Percentiles rank a stretch among this genome's conserved stretches.
These are phyloP conservation scores for Platerodrilus igneus DNA, from an alignment of 2,888 invertebrate genomes.

Conservation along the genomic window DNA sequence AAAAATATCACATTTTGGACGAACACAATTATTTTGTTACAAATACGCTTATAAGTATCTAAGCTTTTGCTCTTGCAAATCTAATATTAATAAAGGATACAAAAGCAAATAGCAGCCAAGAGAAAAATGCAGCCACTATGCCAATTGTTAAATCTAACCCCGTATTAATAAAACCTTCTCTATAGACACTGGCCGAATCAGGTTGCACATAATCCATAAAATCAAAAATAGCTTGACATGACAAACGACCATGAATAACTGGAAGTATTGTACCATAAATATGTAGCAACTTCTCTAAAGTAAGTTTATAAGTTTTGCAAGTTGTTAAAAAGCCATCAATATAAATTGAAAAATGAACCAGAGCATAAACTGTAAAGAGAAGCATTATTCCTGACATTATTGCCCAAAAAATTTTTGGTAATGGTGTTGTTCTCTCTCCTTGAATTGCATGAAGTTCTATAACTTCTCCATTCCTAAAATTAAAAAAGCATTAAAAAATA, in stretches of 20 bases:
- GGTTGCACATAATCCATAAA: conserved; percentile 81
- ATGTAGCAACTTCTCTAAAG: conserved; percentile 56
- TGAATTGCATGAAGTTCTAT: conserved; percentile 62
- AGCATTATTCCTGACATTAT: conserved; percentile 59
- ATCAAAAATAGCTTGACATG: conserved; percentile 72
- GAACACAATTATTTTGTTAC: background rate
- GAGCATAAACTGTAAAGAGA: conserved; percentile 60
- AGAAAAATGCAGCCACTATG: conserved; percentile 53
- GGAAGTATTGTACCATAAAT: conserved; percentile 56
- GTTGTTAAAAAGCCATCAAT: conserved; percentile 70
- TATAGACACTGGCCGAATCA: conserved; percentile 57
- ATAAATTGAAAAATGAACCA: conserved; percentile 64
- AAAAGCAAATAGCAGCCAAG: conserved; percentile 36
- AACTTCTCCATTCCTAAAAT: conserved; percentile 65
- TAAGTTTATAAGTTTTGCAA: conserved; percentile 70
- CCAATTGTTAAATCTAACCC: conserved; percentile 64
- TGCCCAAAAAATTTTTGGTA: conserved; percentile 65
- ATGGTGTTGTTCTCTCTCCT: conserved; percentile 54
- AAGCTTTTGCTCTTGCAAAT: conserved; percentile 28
- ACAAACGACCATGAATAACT: conserved; percentile 61
- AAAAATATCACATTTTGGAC: background rate
- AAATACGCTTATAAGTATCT: too few relatives aligned
- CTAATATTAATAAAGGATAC: conserved; percentile 40
- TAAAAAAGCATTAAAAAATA: conserved; percentile 41
- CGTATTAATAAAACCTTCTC: conserved; percentile 68